phyloP scores from a whole-genome alignment of 1,140 invertebrate species.

The Macrobrachium rosenbergii region DNA sequence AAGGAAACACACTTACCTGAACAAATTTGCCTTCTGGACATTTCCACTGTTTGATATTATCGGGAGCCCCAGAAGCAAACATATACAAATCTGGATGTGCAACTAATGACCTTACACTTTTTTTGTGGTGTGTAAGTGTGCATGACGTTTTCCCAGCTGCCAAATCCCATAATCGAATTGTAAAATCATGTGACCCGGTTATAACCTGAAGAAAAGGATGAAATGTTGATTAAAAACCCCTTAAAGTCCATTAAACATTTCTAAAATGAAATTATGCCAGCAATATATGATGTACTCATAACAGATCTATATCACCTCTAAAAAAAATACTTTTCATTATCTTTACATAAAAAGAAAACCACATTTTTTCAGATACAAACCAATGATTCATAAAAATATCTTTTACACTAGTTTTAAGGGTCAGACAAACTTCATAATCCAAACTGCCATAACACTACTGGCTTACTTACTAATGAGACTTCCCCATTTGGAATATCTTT shows the following conservation, averaged over 20 bases:
- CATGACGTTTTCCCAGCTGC: slow-evolving; percentile 94
- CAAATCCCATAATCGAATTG: slow-evolving; percentile 95
- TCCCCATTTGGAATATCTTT: too few species aligned
- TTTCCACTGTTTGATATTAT: slow-evolving; percentile 99
- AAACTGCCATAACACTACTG: too few species aligned
- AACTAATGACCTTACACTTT: slow-evolving; percentile 92
- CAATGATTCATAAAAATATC: too few species aligned
- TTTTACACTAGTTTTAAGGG: too few species aligned
- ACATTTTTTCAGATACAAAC: too few species aligned
- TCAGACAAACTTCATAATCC: too few species aligned
- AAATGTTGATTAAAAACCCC: background rate
- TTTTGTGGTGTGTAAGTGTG: slow-evolving; percentile 99
- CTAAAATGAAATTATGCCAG: slow-evolving; percentile 16
- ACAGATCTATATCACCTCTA: too few species aligned
- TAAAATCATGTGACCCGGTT: slow-evolving; percentile 80
- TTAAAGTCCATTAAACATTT: slow-evolving; percentile 24
- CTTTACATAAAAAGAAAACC: too few species aligned
- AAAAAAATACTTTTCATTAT: too few species aligned
- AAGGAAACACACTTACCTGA: slow-evolving; percentile 45
- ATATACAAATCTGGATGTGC: slow-evolving; percentile 95
- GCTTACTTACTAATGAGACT: too few species aligned
- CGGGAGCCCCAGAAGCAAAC: slow-evolving; percentile 97
- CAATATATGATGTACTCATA: slow-evolving; percentile 11
- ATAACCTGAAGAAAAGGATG: slow-evolving; percentile 72
- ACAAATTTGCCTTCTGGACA: slow-evolving; percentile 98